phyloP scores from a whole-genome alignment of 2,797 vertebrate species.

The Chelon labrosus region DNA sequence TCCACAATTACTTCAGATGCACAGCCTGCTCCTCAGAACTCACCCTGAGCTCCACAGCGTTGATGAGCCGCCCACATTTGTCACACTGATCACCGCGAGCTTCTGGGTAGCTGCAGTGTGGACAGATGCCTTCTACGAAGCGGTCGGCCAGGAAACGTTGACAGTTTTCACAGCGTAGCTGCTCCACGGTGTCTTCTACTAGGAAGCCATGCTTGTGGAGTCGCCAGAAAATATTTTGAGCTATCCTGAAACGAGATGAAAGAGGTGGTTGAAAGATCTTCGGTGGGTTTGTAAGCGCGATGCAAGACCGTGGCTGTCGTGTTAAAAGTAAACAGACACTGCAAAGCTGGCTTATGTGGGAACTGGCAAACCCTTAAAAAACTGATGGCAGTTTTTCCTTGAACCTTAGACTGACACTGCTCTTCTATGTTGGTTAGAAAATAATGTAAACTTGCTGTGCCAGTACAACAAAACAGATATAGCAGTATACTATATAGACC shows the following conservation, averaged over 20 bases:
- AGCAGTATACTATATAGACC: background rate
- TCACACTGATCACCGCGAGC: constrained; percentile 98
- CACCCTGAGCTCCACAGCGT: constrained; percentile 95
- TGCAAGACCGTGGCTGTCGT: background rate
- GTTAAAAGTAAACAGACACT: background rate
- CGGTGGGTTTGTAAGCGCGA: rapidly evolving
- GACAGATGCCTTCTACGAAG: constrained; percentile 95
- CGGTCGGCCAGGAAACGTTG: constrained; percentile 94
- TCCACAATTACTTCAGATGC: background rate
- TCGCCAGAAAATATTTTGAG: constrained; percentile 94
- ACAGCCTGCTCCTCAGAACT: constrained; percentile 22
- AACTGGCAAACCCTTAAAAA: background rate
- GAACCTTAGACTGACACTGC: background rate
- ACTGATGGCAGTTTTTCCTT: background rate
- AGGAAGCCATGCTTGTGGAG: constrained; percentile 87
- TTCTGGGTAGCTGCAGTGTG: constrained; percentile 91
- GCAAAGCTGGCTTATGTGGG: background rate
- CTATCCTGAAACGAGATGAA: constrained; percentile 84
- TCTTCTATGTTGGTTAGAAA: constrained; percentile 1
- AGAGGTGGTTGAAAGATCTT: background rate
- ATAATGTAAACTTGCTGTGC: background rate
- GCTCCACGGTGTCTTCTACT: constrained; percentile 90
- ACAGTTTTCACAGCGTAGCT: constrained; percentile 92
- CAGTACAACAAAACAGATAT: background rate
- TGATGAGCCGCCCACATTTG: constrained; percentile 96